Evolutionary conservation across 2,888 invertebrate species (phyloP), one percentile per base, ranked within the genome.

Genomic region (Bombylius major): DNA sequence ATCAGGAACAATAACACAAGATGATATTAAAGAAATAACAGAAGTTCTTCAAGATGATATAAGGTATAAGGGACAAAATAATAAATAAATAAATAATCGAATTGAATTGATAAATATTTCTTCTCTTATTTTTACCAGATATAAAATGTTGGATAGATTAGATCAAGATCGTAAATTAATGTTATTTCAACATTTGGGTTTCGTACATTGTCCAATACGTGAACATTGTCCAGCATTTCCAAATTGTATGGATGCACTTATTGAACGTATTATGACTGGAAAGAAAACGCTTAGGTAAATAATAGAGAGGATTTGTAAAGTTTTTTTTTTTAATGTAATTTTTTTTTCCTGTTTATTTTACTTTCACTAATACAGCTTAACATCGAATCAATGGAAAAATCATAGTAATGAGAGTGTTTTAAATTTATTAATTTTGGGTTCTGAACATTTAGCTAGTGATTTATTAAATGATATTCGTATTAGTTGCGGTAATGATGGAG

Each of bases 101-200:
- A 14, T 32, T 14, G 33, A 31, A 39, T 23, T 46, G 12, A 52
- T n/a, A 11, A 42, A 42, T 46, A 7, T 7, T 14, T 14, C 7
- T 46, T 46, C 6, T 46, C 7, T 46, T 42, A n/a, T 42, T 42
- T 42, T 57, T 64, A 66, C 44, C 64, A 90, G 94, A 75, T 97
- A 94, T 76, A 93, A 94, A 75, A 87, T 92, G 73, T 78, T 98
- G 69, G 92, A 94, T 74, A 83, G 93, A 56, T 80, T 97, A 72
- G 94, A 95, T 76, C 94, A 95, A 74, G 95, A 97, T 69, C 79
- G 98, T 60, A 92, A 94, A 72, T 78, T 95, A 63, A 90, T 97
- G 84, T 78, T 98, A 59, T 89, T 95, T 67, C 94, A 95, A 72
- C 96, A 96, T 74, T 77, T 96, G 48, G 94, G 95, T 57, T 97